Evolutionary conservation across 2,113 vertebrate species (phyloP).

Genomic region (Picathartes gymnocephalus): DNA sequence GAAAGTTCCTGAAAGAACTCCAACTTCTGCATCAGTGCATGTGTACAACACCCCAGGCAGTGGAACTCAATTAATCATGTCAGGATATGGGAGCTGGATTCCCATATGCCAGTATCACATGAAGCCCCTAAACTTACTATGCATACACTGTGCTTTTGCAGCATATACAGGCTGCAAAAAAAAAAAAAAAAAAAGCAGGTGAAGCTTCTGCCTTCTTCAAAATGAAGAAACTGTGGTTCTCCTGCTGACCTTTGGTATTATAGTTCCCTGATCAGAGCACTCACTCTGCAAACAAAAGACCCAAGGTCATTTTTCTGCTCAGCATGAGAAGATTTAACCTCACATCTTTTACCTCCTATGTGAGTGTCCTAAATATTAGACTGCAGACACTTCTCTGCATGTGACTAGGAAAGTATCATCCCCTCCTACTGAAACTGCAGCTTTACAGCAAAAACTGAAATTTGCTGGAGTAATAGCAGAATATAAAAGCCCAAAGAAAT

Average conservation of each 20-base stretch:
- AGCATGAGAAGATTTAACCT: constrained; percentile 23
- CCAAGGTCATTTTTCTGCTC: constrained; percentile 29
- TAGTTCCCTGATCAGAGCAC: neutral
- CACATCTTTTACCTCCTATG: neutral
- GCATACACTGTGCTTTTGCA: neutral
- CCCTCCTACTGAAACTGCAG: neutral
- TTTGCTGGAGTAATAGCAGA: neutral
- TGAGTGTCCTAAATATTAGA: constrained; percentile 38
- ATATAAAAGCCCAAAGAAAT: neutral
- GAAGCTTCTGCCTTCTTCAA: neutral
- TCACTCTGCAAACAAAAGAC: neutral
- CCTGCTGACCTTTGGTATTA: neutral
- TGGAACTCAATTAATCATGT: neutral
- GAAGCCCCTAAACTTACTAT: neutral
- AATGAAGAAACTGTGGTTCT: neutral
- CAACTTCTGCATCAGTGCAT: neutral
- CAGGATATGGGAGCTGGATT: neutral
- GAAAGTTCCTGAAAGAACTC: neutral
- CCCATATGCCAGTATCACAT: neutral
- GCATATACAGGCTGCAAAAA: neutral
- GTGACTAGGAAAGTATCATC: neutral
- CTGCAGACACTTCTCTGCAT: constrained; percentile 8
- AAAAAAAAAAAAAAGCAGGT: neutral
- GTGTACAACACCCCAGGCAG: neutral
- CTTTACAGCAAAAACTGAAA: neutral